Percentiles rank a stretch among this genome's conserved stretches.
These are phyloP conservation scores for Margaritifera margaritifera DNA, from an alignment of 2,888 invertebrate genomes.

Conservation along the genomic window DNA sequence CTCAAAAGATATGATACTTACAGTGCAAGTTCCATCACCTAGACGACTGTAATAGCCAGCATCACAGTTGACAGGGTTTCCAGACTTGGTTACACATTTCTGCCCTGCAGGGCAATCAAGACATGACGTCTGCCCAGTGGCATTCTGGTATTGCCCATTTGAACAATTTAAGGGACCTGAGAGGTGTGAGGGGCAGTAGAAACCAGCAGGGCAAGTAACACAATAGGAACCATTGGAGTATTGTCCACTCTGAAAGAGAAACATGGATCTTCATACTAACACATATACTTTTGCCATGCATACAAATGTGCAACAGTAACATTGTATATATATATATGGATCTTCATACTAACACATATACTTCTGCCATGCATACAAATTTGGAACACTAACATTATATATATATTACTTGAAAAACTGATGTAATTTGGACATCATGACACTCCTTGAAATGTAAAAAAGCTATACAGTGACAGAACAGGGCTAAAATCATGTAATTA, in stretches of 20 bases:
- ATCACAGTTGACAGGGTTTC: constrained; percentile 52
- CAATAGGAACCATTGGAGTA: constrained; percentile 63
- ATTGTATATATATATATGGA: not conserved
- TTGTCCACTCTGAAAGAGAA: constrained; percentile 58
- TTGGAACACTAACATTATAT: too few species aligned
- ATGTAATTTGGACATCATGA: too few species aligned
- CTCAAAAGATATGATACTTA: constrained; percentile 32
- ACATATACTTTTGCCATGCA: too few species aligned
- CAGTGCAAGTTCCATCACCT: constrained; percentile 57
- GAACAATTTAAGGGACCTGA: constrained; percentile 55
- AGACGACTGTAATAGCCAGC: constrained; percentile 61
- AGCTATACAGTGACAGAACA: too few species aligned
- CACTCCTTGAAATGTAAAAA: too few species aligned
- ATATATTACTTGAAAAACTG: too few species aligned
- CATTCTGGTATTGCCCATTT: constrained; percentile 62
- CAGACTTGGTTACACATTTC: constrained; percentile 48
- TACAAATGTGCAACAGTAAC: too few species aligned
- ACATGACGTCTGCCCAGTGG: constrained; percentile 60
- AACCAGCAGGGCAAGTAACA: constrained; percentile 59
- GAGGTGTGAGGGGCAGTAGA: constrained; percentile 59
- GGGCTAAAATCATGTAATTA: too few species aligned
- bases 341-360: too few species aligned
- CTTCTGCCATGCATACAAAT: too few species aligned
- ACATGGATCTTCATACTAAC: too few species aligned
- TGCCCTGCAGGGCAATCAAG: constrained; percentile 62